Base-by-base conservation (phyloP, 2,797 vertebrate genomes). In the Gila robusta region DNA sequence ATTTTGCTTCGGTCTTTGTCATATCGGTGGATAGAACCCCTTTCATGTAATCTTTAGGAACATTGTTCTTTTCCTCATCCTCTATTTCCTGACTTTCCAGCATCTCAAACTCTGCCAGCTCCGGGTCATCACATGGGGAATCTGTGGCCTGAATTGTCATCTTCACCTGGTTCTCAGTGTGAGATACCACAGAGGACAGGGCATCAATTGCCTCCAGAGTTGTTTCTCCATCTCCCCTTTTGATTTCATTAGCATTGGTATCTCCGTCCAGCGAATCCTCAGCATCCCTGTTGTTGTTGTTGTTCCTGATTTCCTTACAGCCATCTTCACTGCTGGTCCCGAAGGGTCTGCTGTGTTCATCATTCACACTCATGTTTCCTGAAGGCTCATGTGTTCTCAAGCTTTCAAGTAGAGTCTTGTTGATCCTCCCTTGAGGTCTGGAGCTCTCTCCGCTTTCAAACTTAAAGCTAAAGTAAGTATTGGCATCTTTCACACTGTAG, bases 241-340 rank as follows among this genome's bases (percentile, higher is more conserved):
- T 91, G 89, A 99, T 95, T 23, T 96, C 94, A 87, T 99, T 99
- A 92, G 98, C 98, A 78, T 99, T 99, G 41, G 94, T 92, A 77
- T 99, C 97, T 3, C 95, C 97, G 8, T 95, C 91, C 56, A 86
- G 91, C 52, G 91, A 88, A 85, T 94, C 39, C 2, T 85, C 91
- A 19, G 85, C 92, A 72, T 86, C 92, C 92, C 94, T 96, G 72
- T 99, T 99, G 91, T 99, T 99, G 91, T 97, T 99, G 91, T 97
- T 97, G 84, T 98, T 98, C 89, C 92, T 94, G 0, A 94, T 89
- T 91, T 96, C 95, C 0, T 94, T 94, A 91, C n/a, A 83, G 89
- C 93, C 94, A 81, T 93, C 94, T 85, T 92, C 94, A 84, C 93
- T 87, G 83, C 93, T 93, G 47, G 91, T 78, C 67, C 93, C 95